These are phyloP conservation scores for Amorpha juglandis DNA, from an alignment of 2,888 invertebrate species.

Conservation along the genomic window DNA sequence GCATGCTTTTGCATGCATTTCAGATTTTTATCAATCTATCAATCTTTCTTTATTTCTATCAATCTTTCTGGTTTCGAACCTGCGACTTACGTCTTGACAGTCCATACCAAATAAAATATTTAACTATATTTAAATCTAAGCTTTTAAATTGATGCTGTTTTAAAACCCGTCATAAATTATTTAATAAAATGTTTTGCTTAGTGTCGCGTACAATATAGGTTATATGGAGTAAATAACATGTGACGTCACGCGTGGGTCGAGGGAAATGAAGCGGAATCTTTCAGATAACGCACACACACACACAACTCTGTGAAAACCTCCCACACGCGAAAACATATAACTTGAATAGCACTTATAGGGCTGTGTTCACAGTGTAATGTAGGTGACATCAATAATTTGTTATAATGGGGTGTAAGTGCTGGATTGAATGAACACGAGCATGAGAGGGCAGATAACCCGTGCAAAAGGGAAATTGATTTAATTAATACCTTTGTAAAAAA, in stretches of 20 bases:
- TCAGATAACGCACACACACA: conserved; percentile 81
- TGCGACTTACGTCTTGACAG: no score
- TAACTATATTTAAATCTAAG: no score
- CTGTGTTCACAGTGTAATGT: conserved; percentile 72
- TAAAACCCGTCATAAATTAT: background rate
- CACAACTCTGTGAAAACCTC: conserved; percentile 33
- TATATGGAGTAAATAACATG: conserved; percentile 38
- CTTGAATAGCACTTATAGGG: conserved; percentile 55
- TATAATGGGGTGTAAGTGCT: conserved; percentile 73
- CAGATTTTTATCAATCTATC: no score
- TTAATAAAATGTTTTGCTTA: background rate
- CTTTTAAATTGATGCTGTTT: no score
- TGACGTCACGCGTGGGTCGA: conserved; percentile 77
- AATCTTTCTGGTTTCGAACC: no score
- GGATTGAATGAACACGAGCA: conserved; percentile 68
- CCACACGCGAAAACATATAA: conserved; percentile 35
- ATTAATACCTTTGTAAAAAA: conserved; percentile 1
- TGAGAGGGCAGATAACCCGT: background rate
- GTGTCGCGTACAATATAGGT: conserved; percentile 30
- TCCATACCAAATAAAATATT: no score
- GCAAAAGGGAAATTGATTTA: background rate
- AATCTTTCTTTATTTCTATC: no score
- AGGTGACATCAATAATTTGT: conserved; percentile 81
- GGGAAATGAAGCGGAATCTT: conserved; percentile 84
- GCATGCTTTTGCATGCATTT: no score